These are phyloP conservation scores for Laticauda laticaudata DNA, from an alignment of 2,113 vertebrate genomes.

Conservation along the genomic window DNA sequence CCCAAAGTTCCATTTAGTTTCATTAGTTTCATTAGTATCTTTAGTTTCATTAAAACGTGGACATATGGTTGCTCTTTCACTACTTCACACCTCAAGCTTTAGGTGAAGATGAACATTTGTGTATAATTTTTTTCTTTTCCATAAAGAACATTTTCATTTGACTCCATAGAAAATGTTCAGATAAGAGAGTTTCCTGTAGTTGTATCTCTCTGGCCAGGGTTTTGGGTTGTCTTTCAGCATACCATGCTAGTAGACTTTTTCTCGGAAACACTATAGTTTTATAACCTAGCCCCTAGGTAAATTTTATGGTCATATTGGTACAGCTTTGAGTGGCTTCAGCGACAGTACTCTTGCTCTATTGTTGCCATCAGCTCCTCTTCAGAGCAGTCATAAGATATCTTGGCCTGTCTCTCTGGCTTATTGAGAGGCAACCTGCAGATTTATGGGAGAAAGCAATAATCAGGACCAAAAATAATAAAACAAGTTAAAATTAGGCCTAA, in stretches of 20 bases:
- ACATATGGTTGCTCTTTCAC: constrained; percentile 12
- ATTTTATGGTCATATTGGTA: accelerated
- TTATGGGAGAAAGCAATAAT: background rate
- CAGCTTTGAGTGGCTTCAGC: constrained; percentile 20
- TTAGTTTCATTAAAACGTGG: background rate
- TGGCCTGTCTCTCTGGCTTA: background rate
- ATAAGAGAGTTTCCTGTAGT: accelerated
- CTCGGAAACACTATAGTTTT: background rate
- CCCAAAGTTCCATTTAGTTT: background rate
- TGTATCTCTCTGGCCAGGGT: background rate
- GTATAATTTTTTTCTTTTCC: background rate
- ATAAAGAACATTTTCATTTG: background rate
- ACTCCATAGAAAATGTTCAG: background rate
- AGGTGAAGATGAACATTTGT: background rate
- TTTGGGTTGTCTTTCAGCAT: background rate
- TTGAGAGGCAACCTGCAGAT: constrained; percentile 50
- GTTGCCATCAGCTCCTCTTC: constrained; percentile 81
- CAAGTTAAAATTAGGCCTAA: background rate
- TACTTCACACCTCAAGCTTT: background rate
- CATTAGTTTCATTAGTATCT: background rate
- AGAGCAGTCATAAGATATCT: constrained; percentile 60
- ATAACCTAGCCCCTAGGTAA: background rate
- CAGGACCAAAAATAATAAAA: background rate
- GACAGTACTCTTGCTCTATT: constrained; percentile 73
- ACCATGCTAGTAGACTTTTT: background rate